Evolutionary conservation across 2,888 invertebrate species (phyloP), one percentile per base, ranked within the genome.

Genomic region (Drosophila stalkeri): DNA sequence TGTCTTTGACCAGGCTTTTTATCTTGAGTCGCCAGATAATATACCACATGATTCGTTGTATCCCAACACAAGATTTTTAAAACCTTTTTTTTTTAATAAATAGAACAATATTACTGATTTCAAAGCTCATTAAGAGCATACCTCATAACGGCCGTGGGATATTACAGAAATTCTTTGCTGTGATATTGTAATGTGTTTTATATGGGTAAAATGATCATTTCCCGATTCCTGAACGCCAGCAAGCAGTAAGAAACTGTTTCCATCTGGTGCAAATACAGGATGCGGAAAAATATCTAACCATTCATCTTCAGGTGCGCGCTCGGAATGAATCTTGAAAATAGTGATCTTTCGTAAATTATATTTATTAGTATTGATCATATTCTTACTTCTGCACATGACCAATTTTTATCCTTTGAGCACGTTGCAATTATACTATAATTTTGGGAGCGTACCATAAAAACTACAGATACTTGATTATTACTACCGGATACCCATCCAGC

Each of bases 361-460:
- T 1, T 33, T 14, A 33, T 37, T 35, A 0, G 8, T 11, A 47
- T 41, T 16, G 18, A 35, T 35, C 18, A 1, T 18, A 37, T n/a
- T 56, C 94, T 93, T 90, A 97, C 98, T 95, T 97, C 96, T 80
- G 95, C 94, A 93, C 99, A 99, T 64, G 96, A 95, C 96, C 97
- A 97, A 91, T 95, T 96, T 9, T 96, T 63, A 43, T 88, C 96
- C 51, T 96, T 95, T 72, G 95, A 95, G 93, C 99, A 99, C 75
- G 97, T 95, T 76, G 97, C 96, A 86, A 98, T 95, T 73, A 98
- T 95, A 84, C 97, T 97, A 80, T 97, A 95, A 93, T 99, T 99
- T 94, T 99, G 99, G 51, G 97, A 96, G 84, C 99, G 95, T 93
- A 98, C 98, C 95, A 98, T 96, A 97, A 98, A 99, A 65, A 98